Evolutionary conservation across 2,888 invertebrate genomes (phyloP), one percentile per base, ranked within the genome.

Genomic region (Agrenia bidenticulata): DNA sequence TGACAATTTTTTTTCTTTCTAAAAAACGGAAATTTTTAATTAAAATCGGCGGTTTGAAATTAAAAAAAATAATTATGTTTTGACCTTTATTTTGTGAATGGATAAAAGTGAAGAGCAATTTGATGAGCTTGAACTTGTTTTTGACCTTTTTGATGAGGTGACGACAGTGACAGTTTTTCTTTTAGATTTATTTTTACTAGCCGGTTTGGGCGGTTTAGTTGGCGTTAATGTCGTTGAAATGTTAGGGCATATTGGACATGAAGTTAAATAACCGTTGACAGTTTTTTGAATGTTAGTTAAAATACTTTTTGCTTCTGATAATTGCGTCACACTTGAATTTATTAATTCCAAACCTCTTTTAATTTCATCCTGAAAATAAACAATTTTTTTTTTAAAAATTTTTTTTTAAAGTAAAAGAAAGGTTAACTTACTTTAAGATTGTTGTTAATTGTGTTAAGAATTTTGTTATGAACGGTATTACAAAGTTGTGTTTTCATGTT

Each of bases 241-340:
- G 37, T 21, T 27, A 50, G 42, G 39, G 7, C n/a, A 56, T 19
- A 60, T 54, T 42, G n/a, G 26, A 51, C 49, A 39, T 17, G 23
- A 37, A 5, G 27, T 17, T n/a, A 56, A 55, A 11, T 49, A 11
- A 1, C 54, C 54, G 23, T n/a, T 15, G 17, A 63, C 15, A 4
- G 15, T 51, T 13, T 39, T 45, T 2, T 51, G 13, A 5, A 63
- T 62, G 15, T 21, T 49, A 11, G 41, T 58, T 37, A 66, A 39
- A 37, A 66, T 66, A 50, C 49, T 53, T 32, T 63, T 66, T 37
- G 56, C 62, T n/a, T 66, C 41, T 0, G 53, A 62, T 1, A 51
- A 23, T 42, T 62, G 54, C n/a, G 50, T 62, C 11, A 66, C 62
- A 11, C 51, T 51, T 23, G 53, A 54, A 19, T 66, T 58, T 11